Conservation (phyloP, 2,113 vertebrate genomes). For the Syngnathus floridae region DNA sequence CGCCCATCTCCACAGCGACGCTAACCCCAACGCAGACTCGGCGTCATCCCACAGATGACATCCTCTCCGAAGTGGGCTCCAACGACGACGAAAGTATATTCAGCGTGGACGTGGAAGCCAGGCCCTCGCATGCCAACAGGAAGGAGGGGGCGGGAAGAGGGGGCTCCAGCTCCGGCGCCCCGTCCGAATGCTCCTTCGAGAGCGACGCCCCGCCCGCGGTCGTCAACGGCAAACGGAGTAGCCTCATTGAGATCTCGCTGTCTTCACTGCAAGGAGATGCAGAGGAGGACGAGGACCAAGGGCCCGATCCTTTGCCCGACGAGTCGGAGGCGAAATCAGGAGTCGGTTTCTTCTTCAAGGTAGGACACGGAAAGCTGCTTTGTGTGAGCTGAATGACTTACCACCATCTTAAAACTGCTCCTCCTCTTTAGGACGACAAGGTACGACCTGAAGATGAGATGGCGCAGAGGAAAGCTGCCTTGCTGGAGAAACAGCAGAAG, state of each 20-base stretch:
- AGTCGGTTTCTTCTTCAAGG: conserved; percentile 84
- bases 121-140: conserved; percentile 28
- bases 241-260: conserved; percentile 81
- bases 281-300: conserved; percentile 67
- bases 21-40: conserved; percentile 18
- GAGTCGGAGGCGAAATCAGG: conserved; percentile 69
- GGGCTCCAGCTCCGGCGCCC: conserved; percentile 67
- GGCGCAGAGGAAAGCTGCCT: conserved; percentile 78
- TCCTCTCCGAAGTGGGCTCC: conserved; percentile 59
- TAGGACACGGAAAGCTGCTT: conserved; percentile 29
- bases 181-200: conserved; percentile 77
- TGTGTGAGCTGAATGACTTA: neutral
- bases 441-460: conserved; percentile 80
- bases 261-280: conserved; percentile 67
- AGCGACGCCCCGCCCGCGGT: conserved; percentile 63
- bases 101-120: conserved; percentile 66
- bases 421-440: conserved; percentile 64
- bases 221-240: conserved; percentile 67
- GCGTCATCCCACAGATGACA: conserved; percentile 39
- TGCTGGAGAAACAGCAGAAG: conserved; percentile 84
- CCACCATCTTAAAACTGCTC: neutral
- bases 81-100: conserved; percentile 64
- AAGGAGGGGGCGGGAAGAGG: conserved; percentile 49
- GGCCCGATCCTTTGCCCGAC: conserved; percentile 61
- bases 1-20: conserved; percentile 30